Evolutionary conservation across 1,140 invertebrate genomes (phyloP).

Genomic region (Drosophila nigrodunni): DNA sequence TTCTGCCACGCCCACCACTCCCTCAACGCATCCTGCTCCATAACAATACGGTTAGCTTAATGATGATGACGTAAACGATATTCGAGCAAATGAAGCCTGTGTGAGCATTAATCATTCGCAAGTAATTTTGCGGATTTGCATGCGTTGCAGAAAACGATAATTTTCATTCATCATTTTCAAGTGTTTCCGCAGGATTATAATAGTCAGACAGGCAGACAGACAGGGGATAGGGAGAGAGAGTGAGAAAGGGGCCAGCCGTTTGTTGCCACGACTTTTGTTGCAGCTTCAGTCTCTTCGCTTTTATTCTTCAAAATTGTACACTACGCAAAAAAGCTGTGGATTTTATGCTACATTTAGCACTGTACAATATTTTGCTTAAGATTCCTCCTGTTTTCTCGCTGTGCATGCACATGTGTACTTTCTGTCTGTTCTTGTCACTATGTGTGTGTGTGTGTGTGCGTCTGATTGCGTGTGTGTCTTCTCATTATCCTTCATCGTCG

Average conservation of each 20-base stretch:
- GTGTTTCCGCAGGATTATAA: constrained; percentile 78
- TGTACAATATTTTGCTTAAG: too few relatives aligned
- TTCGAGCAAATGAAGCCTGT: constrained; percentile 29
- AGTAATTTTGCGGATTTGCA: constrained; percentile 81
- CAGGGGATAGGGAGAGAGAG: background rate
- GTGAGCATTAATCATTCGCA: constrained; percentile 75
- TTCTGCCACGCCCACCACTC: constrained; percentile 41
- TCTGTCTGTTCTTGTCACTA: background rate
- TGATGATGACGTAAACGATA: constrained; percentile 34
- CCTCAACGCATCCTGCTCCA: background rate
- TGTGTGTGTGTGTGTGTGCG: background rate
- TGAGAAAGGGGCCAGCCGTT: background rate
- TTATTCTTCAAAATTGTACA: too few relatives aligned
- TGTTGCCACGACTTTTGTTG: constrained; percentile 21
- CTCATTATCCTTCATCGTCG: constrained; percentile 76
- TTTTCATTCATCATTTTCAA: constrained; percentile 83
- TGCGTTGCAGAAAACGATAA: constrained; percentile 81
- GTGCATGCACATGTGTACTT: constrained; percentile 20
- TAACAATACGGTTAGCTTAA: constrained; percentile 19
- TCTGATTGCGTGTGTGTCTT: constrained; percentile 29
- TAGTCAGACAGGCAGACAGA: constrained; percentile 27
- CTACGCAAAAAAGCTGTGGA: too few relatives aligned
- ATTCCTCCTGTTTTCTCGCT: too few relatives aligned
- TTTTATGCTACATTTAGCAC: too few relatives aligned
- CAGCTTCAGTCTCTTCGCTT: constrained; percentile 21